Evolutionary conservation across 2,113 vertebrate genomes (phyloP).

Genomic region (Tragelaphus buxtoni): DNA sequence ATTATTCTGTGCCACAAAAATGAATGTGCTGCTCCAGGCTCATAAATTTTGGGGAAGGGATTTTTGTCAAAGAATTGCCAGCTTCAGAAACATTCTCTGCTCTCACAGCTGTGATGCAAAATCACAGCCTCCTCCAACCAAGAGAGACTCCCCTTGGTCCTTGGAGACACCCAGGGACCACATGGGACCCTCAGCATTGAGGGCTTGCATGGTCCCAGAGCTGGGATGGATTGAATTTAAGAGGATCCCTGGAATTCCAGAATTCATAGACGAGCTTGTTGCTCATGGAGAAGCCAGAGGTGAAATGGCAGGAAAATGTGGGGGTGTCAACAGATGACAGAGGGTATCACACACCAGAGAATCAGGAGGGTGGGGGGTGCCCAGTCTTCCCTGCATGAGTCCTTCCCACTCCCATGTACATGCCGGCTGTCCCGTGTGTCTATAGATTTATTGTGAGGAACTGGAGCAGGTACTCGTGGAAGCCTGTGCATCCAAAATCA

Average conservation of each 20-base stretch:
- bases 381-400: too few species aligned
- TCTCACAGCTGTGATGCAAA: neutral
- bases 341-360: neutral
- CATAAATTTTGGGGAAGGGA: neutral
- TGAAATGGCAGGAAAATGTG: neutral
- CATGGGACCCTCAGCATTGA: neutral
- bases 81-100: neutral
- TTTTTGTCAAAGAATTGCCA: neutral
- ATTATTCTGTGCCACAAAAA: neutral
- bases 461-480: too few species aligned
- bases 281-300: neutral
- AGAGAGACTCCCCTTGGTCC: too few species aligned
- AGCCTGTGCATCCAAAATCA: too few species aligned
- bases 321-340: neutral
- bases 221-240: neutral
- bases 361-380: neutral
- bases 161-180: rapidly evolving
- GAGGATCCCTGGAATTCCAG: neutral
- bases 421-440: neutral
- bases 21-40: neutral
- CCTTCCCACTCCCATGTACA: neutral
- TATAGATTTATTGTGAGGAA: neutral
- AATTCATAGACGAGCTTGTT: too few species aligned
- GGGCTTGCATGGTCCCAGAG: rapidly evolving
- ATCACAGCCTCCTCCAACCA: too few species aligned